phyloP scores from a whole-genome alignment of 2,888 invertebrate species.

The Oegoconia quadripuncta region DNA sequence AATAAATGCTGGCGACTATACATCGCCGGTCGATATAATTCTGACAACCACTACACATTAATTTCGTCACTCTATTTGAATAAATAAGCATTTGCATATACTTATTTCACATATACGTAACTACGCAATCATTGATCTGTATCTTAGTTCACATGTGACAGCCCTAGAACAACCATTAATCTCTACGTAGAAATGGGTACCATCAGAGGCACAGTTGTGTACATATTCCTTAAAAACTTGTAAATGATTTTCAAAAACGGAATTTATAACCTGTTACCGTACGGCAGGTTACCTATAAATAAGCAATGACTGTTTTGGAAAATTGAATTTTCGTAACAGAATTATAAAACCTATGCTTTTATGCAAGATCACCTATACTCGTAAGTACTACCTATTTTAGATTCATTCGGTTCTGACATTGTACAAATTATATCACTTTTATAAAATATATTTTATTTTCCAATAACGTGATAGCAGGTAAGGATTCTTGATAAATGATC shows the following conservation, averaged over 20 bases:
- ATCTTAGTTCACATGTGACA: conserved; percentile 48
- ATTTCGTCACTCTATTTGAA: conserved; percentile 73
- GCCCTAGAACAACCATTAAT: conserved; percentile 45
- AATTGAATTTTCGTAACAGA: too few relatives aligned
- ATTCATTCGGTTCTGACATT: neutral
- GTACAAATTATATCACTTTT: neutral
- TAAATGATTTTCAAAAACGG: too few relatives aligned
- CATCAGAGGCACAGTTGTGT: too few relatives aligned
- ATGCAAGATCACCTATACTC: too few relatives aligned
- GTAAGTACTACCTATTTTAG: neutral
- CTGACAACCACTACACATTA: conserved; percentile 58
- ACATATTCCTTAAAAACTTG: too few relatives aligned
- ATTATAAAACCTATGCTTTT: too few relatives aligned
- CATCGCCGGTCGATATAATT: conserved; percentile 40
- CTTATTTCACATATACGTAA: conserved; percentile 50
- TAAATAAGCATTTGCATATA: conserved; percentile 66
- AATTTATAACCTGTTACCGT: too few relatives aligned
- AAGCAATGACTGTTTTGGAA: too few relatives aligned
- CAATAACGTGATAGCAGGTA: conserved; percentile 10
- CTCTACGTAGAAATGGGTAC: conserved; percentile 26
- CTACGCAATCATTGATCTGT: conserved; percentile 49
- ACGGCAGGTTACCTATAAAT: too few relatives aligned
- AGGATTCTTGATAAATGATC: conserved; percentile 41
- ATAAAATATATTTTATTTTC: conserved; percentile 14
- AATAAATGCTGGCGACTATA: conserved; percentile 6